Evolutionary conservation across 2,888 invertebrate genomes (phyloP).

Genomic region (Neuroscelio doddi): DNA sequence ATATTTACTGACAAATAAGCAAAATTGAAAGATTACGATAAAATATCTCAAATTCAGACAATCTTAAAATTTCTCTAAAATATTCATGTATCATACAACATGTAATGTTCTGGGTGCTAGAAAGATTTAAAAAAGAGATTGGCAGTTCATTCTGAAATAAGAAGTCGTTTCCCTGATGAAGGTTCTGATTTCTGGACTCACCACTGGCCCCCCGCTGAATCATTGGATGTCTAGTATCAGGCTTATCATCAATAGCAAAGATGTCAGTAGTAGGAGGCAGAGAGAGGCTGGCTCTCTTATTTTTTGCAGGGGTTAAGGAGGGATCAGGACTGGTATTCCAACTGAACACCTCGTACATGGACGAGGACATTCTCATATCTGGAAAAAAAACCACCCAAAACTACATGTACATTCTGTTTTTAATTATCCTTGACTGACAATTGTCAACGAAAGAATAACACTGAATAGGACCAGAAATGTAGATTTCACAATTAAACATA

Average conservation of each 20-base stretch:
- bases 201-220: slow-evolving; percentile 69
- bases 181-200: slow-evolving; percentile 61
- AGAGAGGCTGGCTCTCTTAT: slow-evolving; percentile 71
- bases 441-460: no score
- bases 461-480: no score
- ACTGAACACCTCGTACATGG: slow-evolving; percentile 84
- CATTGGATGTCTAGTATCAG: slow-evolving; percentile 68
- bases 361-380: slow-evolving; percentile 80
- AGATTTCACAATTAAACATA: no score
- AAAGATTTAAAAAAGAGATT: slow-evolving; percentile 20
- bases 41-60: no score
- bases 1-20: slow-evolving; percentile 39
- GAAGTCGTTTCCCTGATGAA: slow-evolving; percentile 39
- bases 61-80: no score
- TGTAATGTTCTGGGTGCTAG: no score
- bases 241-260: slow-evolving; percentile 70
- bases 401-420: slow-evolving; percentile 30
- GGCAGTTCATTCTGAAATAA: no score
- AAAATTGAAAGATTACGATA: no score
- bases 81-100: no score
- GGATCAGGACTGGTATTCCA: slow-evolving; percentile 74
- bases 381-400: slow-evolving; percentile 62
- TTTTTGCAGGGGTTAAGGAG: slow-evolving; percentile 69
- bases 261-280: slow-evolving; percentile 71
- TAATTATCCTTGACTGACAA: not conserved